These are phyloP conservation scores for Pomacea maculata DNA, from an alignment of 1,140 invertebrate genomes.

Conservation along the genomic window DNA sequence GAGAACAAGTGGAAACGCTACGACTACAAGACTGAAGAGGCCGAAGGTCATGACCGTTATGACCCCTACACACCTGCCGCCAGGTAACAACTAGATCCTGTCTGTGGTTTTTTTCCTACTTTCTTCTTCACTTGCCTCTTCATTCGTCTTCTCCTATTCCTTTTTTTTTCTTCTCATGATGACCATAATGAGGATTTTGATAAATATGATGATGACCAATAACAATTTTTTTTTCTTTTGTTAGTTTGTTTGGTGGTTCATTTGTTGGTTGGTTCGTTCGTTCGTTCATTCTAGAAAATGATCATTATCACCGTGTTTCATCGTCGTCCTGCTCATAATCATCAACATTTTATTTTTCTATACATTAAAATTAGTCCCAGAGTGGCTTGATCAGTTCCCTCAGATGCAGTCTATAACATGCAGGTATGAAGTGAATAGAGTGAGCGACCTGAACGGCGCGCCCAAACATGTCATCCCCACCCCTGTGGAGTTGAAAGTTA, in stretches of 20 bases:
- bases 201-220: not conserved
- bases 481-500: conserved; percentile 27
- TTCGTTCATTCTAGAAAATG: too few relatives aligned
- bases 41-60: conserved; percentile 28
- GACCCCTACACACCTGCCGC: conserved; percentile 26
- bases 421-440: conserved; percentile 28
- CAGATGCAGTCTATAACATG: too few relatives aligned
- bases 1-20: conserved; percentile 51
- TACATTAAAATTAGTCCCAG: too few relatives aligned
- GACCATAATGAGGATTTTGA: not conserved
- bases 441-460: conserved; percentile 26
- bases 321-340: too few relatives aligned
- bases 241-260: too few relatives aligned
- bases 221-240: too few relatives aligned
- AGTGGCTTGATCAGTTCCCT: too few relatives aligned
- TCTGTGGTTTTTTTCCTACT: not conserved
- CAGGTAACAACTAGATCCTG: conserved; percentile 18
- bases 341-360: too few relatives aligned
- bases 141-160: not conserved
- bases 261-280: too few relatives aligned
- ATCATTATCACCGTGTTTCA: too few relatives aligned
- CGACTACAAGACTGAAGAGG: conserved; percentile 31
- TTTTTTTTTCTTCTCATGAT: not conserved
- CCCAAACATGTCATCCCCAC: conserved; percentile 39
- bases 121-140: not conserved